Percentiles rank a stretch among this genome's conserved stretches.
Evolutionary conservation across 2,888 invertebrate species (phyloP).

Genomic region (Mesorhabditis sp.): DNA sequence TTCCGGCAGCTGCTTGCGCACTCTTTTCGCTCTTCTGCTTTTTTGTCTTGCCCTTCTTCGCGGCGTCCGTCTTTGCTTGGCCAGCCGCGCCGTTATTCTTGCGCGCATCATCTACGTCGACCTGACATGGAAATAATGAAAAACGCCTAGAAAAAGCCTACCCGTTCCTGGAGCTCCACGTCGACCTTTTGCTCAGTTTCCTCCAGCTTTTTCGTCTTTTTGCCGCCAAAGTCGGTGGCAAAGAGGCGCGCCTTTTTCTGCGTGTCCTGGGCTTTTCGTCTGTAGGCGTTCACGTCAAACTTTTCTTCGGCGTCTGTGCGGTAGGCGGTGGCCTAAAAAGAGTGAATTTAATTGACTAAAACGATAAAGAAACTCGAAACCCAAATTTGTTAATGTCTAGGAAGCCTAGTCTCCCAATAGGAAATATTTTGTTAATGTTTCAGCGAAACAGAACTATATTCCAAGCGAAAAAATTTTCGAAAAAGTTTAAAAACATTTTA

Average conservation of each 20-base stretch:
- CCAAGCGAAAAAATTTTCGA: too few species aligned
- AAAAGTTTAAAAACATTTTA: neutral
- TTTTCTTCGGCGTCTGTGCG: constrained; percentile 73
- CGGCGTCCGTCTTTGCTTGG: too few species aligned
- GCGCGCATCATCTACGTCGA: neutral
- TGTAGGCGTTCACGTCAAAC: constrained; percentile 75
- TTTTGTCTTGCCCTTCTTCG: too few species aligned
- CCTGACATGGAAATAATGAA: constrained; percentile 7
- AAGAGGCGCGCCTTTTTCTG: constrained; percentile 76
- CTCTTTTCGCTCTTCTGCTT: neutral
- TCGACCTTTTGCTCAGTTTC: constrained; percentile 9
- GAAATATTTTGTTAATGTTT: neutral
- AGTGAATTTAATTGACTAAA: neutral
- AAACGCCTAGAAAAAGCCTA: neutral
- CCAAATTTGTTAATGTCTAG: neutral
- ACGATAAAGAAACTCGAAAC: neutral
- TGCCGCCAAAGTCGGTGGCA: constrained; percentile 30
- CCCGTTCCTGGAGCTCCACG: constrained; percentile 1
- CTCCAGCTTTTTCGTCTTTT: constrained; percentile 13
- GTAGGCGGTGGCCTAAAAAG: constrained; percentile 37
- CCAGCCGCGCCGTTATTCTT: constrained; percentile 11
- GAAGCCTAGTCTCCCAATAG: neutral
- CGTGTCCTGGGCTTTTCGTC: constrained; percentile 72
- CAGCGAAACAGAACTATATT: too few species aligned
- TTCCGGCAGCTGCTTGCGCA: neutral